Base-by-base conservation (phyloP, 1,140 invertebrate species). In the Drosophila erecta region DNA sequence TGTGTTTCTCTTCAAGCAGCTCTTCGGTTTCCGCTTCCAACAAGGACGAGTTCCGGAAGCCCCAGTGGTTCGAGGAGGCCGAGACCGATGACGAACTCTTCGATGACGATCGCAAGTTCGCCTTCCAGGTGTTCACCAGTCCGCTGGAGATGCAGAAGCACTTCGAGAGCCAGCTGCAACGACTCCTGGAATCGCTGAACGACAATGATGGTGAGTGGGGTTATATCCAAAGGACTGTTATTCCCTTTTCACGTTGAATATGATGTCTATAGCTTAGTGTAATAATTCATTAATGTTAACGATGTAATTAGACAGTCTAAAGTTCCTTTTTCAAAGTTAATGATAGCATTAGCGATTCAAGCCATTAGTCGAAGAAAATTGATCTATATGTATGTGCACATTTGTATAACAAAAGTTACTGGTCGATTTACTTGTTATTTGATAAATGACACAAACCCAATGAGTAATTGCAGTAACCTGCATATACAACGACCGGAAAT, bases 91-190 rank as follows among this genome's bases (percentile, higher is more conserved):
- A 92, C 54, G 91, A 92, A 44, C 78, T 92, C n/a, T 92, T 92
- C 40, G 91, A 92, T 56, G 90, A 90, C 38, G 84, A 92, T 76
- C 87, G 90, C 35, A 92, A 91, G 60, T 91, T 92, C 64, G 85
- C 80, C 15, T 93, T 93, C 53, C 90, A 93, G 65, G 81, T 93
- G 12, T 93, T 93, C 24, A 91, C 91, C 2, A 92, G 92, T 79
- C 93, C 93, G 0, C 53, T 93, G 49, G 92, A 93, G 79, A 91
- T 93, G 81, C 93, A 93, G 58, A 90, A 86, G 43, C 93, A 93
- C 74, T 93, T 93, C 62, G 93, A 93, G 59, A 78, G 92, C 22
- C 93, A 93, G 67, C 75, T 93, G 87, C 91, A 93, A 53, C 81
- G 91, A 15, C 69, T 93, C 33, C 70, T 92, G 41, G 92, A 92